A percentile compares a stretch with the other conserved stretches of the same genome.
Conservation (phyloP, 2,113 vertebrate genomes). For the Pygoscelis antarcticus region DNA sequence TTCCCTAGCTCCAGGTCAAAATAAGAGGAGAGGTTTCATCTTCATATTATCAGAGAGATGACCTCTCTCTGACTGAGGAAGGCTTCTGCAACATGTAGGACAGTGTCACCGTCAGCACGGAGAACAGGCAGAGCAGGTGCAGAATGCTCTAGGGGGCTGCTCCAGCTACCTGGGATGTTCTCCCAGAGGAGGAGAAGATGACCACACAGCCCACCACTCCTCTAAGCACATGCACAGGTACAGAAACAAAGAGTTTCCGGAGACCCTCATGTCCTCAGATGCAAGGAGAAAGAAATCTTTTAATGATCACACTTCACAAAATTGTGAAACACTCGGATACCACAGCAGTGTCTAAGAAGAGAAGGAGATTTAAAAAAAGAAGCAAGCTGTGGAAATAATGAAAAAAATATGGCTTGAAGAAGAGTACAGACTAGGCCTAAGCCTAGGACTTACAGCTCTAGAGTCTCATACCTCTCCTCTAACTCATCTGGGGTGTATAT, state of each 20-base stretch:
- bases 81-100: not conserved
- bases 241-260: not conserved
- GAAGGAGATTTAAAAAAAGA: not conserved
- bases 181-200: not conserved
- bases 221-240: not conserved
- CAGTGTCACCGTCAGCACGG: fast-evolving
- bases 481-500: not conserved
- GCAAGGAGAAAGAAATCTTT: not conserved
- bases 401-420: not conserved
- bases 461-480: not conserved
- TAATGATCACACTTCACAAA: not conserved
- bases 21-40: not conserved
- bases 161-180: not conserved
- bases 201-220: not conserved
- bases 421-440: not conserved
- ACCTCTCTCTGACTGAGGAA: not conserved
- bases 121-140: not conserved
- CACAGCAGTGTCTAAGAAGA: not conserved
- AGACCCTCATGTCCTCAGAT: not conserved
- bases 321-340: not conserved
- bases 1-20: not conserved
- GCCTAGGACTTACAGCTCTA: not conserved
- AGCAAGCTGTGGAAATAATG: not conserved
- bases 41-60: not conserved
- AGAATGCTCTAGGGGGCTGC: fast-evolving